Conservation (phyloP, 2,113 vertebrate species). For the Pongo abelii region DNA sequence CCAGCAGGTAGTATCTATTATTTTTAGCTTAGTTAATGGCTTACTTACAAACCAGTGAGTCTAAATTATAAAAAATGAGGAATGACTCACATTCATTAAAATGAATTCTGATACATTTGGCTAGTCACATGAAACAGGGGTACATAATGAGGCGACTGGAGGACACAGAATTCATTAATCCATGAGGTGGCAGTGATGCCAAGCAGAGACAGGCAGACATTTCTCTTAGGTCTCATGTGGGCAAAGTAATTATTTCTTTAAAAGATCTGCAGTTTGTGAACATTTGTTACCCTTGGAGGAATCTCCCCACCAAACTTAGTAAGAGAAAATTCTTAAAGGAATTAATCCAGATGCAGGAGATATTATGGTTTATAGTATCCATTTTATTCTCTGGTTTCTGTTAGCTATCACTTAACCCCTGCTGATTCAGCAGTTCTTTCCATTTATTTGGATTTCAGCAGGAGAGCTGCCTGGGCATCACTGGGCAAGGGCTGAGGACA, state of each 20-base stretch:
- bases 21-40: conserved; percentile 82
- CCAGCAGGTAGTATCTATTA: conserved; percentile 79
- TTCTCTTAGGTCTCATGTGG: conserved; percentile 71
- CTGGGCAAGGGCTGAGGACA: background rate
- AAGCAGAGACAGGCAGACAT: conserved; percentile 77
- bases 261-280: conserved; percentile 61
- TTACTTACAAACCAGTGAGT: conserved; percentile 77
- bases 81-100: conserved; percentile 84
- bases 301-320: conserved; percentile 15
- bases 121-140: conserved; percentile 76
- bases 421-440: conserved; percentile 38
- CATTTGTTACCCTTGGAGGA: conserved; percentile 48
- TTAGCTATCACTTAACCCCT: conserved; percentile 30
- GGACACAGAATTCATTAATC: conserved; percentile 83
- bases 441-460: conserved; percentile 1
- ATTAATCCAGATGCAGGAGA: background rate
- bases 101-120: conserved; percentile 83
- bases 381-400: background rate
- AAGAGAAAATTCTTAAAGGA: conserved; percentile 57
- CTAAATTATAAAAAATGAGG: conserved; percentile 80
- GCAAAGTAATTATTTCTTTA: conserved; percentile 72
- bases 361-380: background rate
- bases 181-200: conserved; percentile 82
- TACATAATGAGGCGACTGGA: conserved; percentile 78
- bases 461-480: background rate